Base-by-base conservation (phyloP, 2,113 vertebrate genomes). In the Megaptera novaeangliae region DNA sequence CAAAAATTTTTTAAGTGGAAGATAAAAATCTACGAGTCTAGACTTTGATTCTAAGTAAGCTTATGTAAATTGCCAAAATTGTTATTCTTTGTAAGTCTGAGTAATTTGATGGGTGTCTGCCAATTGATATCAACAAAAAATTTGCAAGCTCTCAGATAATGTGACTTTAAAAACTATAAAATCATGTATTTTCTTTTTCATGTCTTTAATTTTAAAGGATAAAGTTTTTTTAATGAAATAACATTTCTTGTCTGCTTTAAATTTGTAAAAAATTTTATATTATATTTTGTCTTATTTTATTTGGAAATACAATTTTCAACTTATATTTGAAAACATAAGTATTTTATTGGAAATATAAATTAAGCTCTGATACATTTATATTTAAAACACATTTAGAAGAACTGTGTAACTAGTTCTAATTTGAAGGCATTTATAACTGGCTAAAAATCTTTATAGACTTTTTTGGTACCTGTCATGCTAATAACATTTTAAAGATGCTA, bases 61-160 rank as follows among this genome's bases (percentile, higher is more conserved):
- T 92, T 88, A 96, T 95, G 75, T 77, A 97, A 97, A 97, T 95
- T 95, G 34, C 52, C 39, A 88, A 64, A 97, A 77, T 91, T 96
- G 34, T 94, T 94, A 72, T 94, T 96, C 91, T 87, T 94, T 89
- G 6, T 96, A 92, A 94, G 77, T 78, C 29, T 95, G 84, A 95
- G 36, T 94, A 96, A 94, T 96, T 86, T 94, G 71, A 81, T 96
- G 94, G n/a, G 8, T 88, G 49, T 92, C 91, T 96, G 61, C 81
- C 88, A 92, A 29, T 63, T 64, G 88, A 88, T 88, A 93, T n/a
- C 66, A 97, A 97, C 59, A 94, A 69, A 96, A 95, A 95, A 77
- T 88, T 78, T 83, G 29, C 39, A 96, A 94, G 46, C 75, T 94
- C 23, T 96, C 96, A 90, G 27, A n/a, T 92, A 59, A 83, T 63